Percentiles rank a stretch among this genome's conserved stretches.
These are phyloP conservation scores for Goniozus legneri DNA, from an alignment of 1,140 invertebrate species.

Conservation along the genomic window DNA sequence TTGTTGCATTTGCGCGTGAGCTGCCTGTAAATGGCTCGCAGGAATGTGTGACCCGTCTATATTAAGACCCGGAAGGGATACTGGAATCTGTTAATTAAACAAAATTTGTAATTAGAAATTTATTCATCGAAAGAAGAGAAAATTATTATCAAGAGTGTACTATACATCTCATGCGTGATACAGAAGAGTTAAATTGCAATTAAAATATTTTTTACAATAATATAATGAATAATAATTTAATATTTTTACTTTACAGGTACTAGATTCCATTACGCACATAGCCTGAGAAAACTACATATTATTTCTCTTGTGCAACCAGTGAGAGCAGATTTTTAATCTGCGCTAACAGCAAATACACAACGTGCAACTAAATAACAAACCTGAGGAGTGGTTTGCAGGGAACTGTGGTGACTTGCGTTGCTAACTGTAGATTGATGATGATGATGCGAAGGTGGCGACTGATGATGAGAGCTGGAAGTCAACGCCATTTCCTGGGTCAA, in stretches of 20 bases:
- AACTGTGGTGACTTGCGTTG: constrained; percentile 44
- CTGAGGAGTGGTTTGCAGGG: constrained; percentile 45
- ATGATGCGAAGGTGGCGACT: constrained; percentile 41
- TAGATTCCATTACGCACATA: no score
- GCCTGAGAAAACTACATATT: no score
- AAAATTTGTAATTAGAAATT: not conserved
- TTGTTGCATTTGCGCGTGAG: constrained; percentile 52
- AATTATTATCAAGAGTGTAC: no score
- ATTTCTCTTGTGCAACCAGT: no score
- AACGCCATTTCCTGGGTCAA: constrained; percentile 48
- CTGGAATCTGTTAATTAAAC: constrained; percentile 42
- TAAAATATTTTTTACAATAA: no score
- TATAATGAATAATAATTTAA: no score
- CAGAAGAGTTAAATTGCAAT: no score
- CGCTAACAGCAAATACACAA: no score
- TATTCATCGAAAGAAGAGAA: not conserved
- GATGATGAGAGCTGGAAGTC: constrained; percentile 40
- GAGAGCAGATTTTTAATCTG: no score
- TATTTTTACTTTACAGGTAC: no score
- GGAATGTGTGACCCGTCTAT: constrained; percentile 48
- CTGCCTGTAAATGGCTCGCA: constrained; percentile 47
- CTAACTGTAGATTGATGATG: constrained; percentile 46
- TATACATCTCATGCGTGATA: no score
- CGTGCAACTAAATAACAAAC: constrained; percentile 48
- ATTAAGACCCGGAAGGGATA: constrained; percentile 48